Evolutionary conservation across 2,888 invertebrate species (phyloP).

Genomic region (Rhamphomyia laevipes): DNA sequence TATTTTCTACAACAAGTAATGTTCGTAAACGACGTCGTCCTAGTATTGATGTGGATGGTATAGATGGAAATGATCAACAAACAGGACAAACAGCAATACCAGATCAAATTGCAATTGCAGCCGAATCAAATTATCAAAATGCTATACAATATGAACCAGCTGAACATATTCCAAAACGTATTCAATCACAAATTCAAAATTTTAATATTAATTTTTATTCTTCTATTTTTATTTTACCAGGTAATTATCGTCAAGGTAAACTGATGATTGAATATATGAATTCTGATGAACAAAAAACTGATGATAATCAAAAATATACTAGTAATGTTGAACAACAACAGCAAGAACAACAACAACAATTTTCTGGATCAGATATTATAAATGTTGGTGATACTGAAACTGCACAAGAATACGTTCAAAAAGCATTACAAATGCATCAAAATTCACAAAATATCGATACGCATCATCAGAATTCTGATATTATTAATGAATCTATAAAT

Average conservation of each 20-base stretch:
- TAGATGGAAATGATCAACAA: slow-evolving; percentile 18
- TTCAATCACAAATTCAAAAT: too few relatives aligned
- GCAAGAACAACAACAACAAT: slow-evolving; percentile 16
- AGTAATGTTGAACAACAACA: too few relatives aligned
- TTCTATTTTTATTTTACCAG: not conserved
- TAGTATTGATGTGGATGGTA: slow-evolving; percentile 14
- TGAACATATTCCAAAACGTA: too few relatives aligned
- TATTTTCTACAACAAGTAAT: slow-evolving; percentile 15
- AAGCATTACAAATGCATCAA: slow-evolving; percentile 33
- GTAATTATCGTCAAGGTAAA: slow-evolving; percentile 22
- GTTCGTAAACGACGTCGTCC: slow-evolving; percentile 25
- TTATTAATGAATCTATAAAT: slow-evolving; percentile 6
- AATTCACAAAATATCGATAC: slow-evolving; percentile 17
- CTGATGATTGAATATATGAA: slow-evolving; percentile 31
- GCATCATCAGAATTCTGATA: too few relatives aligned
- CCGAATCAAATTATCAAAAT: slow-evolving; percentile 8
- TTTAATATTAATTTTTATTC: too few relatives aligned
- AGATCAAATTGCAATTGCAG: slow-evolving; percentile 30
- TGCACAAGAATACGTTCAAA: slow-evolving; percentile 35
- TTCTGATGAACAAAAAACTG: slow-evolving; percentile 22
- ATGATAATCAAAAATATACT: slow-evolving; percentile 13
- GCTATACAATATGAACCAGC: not conserved
- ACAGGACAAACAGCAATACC: slow-evolving; percentile 18
- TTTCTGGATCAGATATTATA: not conserved
- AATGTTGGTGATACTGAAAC: slow-evolving; percentile 23